A percentile compares a stretch with the other conserved stretches of the same genome.
These are phyloP conservation scores for Drosophila melanica DNA, from an alignment of 1,140 invertebrate species.

Conservation along the genomic window DNA sequence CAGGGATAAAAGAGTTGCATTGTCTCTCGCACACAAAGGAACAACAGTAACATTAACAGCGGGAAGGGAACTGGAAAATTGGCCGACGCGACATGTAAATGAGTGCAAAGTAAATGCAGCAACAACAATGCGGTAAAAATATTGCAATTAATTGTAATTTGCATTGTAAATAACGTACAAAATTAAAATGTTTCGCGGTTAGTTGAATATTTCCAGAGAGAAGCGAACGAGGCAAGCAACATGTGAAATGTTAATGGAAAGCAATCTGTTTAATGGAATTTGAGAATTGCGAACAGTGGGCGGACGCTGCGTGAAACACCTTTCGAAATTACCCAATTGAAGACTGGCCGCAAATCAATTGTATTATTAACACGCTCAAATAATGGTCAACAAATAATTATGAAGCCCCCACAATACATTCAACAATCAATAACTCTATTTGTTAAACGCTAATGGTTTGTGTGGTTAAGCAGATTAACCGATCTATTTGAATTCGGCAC, in stretches of 20 bases:
- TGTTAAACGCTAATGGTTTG: not conserved
- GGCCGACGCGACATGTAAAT: constrained; percentile 72
- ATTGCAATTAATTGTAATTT: constrained; percentile 74
- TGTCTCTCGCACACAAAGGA: constrained; percentile 28
- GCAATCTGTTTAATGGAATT: not conserved
- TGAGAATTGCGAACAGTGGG: constrained; percentile 4
- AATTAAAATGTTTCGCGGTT: constrained; percentile 29
- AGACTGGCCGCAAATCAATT: constrained; percentile 19
- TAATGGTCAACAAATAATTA: constrained; percentile 26
- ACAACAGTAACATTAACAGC: constrained; percentile 14
- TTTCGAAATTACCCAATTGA: constrained; percentile 27
- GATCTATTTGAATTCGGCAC: not conserved
- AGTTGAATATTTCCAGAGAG: not conserved
- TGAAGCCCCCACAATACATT: not conserved
- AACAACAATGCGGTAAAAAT: constrained; percentile 49
- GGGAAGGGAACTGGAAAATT: constrained; percentile 24
- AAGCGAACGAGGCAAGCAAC: not conserved
- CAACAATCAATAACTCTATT: not conserved
- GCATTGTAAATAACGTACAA: constrained; percentile 58
- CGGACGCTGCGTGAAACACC: constrained; percentile 26
- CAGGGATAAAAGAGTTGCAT: constrained; percentile 45
- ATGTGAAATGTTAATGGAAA: constrained; percentile 2
- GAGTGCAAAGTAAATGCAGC: constrained; percentile 69
- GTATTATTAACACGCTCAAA: not conserved
- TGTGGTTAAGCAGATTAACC: not conserved